Evolutionary conservation across 2,797 vertebrate genomes (phyloP).

Genomic region (Vireo griseus): DNA sequence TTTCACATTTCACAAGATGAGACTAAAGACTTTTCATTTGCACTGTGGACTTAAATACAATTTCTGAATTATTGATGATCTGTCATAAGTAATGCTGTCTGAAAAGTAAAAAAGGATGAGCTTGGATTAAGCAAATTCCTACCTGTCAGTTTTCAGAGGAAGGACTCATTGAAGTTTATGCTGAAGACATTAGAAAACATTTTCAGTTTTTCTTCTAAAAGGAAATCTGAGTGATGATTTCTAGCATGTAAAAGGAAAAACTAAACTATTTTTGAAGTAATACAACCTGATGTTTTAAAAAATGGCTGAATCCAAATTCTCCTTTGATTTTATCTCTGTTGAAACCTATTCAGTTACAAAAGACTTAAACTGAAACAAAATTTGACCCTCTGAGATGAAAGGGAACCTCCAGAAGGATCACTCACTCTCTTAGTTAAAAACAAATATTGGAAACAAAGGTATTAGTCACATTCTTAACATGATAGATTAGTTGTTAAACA

Average conservation of each 20-base stretch:
- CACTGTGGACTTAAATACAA: neutral
- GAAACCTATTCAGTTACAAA: neutral
- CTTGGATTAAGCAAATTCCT: neutral
- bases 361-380: neutral
- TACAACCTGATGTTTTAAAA: neutral
- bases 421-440: neutral
- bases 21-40: neutral
- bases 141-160: neutral
- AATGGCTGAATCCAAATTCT: neutral
- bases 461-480: neutral
- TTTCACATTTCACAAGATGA: neutral
- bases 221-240: neutral
- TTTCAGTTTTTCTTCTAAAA: neutral
- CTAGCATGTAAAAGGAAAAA: neutral
- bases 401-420: neutral
- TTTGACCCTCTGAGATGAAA: neutral
- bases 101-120: neutral
- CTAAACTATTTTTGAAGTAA: neutral
- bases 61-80: neutral
- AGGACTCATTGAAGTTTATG: neutral
- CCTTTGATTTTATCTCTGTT: neutral
- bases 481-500: neutral
- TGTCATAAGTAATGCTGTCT: neutral
- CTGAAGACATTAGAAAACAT: neutral
- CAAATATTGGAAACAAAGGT: neutral